Conservation (phyloP, 2,113 vertebrate species). For the Daphoenositta chrysoptera region DNA sequence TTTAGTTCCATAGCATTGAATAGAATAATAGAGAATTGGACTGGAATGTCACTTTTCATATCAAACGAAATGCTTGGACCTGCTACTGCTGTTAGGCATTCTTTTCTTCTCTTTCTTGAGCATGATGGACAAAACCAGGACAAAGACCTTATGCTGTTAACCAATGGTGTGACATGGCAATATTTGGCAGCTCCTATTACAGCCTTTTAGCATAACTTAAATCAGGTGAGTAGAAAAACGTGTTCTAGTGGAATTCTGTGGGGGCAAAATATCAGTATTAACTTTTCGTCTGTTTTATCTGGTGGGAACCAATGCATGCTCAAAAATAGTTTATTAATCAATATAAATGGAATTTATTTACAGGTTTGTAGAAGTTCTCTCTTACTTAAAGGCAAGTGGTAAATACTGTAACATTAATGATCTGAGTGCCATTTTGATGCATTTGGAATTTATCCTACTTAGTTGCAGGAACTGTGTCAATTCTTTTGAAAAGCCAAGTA, state of each 20-base stretch:
- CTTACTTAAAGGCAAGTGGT: background rate
- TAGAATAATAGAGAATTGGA: background rate
- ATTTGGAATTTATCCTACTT: background rate
- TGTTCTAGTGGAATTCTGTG: fast-evolving
- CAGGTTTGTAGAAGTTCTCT: background rate
- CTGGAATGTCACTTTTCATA: background rate
- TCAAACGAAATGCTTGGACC: background rate
- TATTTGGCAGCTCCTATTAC: background rate
- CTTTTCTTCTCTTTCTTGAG: background rate
- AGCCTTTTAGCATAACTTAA: fast-evolving
- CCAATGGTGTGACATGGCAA: background rate
- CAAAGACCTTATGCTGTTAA: background rate
- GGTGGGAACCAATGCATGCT: background rate
- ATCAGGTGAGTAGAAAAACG: background rate
- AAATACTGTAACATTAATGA: background rate
- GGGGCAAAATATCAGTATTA: background rate
- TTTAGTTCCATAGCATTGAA: background rate
- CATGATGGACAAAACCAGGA: background rate
- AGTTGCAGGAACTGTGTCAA: background rate
- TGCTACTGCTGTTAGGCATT: background rate
- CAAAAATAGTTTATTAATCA: background rate
- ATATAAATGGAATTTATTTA: background rate
- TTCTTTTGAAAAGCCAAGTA: background rate
- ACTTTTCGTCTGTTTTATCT: background rate
- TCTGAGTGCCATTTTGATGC: background rate